Evolutionary conservation across 2,888 invertebrate species (phyloP).

Genomic region (Hemithea aestivaria): DNA sequence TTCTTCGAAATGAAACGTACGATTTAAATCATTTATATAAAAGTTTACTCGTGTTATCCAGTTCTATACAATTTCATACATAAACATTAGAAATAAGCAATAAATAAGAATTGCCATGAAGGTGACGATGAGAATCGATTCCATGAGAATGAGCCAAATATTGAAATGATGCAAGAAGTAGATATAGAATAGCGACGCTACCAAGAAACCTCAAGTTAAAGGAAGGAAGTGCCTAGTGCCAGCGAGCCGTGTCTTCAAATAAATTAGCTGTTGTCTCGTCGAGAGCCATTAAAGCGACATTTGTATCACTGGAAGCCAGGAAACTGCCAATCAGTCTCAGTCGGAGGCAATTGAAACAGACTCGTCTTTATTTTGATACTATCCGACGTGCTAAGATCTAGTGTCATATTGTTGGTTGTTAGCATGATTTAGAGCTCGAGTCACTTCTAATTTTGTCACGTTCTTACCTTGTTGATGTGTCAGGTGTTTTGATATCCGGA

Average conservation of each 20-base stretch:
- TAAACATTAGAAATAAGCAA: too few relatives aligned
- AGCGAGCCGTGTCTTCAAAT: constrained; percentile 45
- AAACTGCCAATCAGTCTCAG: constrained; percentile 61
- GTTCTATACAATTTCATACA: too few relatives aligned
- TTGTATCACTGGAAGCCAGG: constrained; percentile 62
- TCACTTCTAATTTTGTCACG: too few relatives aligned
- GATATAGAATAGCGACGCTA: too few relatives aligned
- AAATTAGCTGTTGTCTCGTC: constrained; percentile 59
- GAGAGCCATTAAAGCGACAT: constrained; percentile 53
- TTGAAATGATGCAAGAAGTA: constrained; percentile 23
- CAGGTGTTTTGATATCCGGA: too few relatives aligned
- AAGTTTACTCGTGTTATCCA: too few relatives aligned
- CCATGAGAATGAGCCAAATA: background rate
- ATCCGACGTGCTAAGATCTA: background rate
- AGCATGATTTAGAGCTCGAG: too few relatives aligned
- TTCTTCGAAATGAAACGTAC: too few relatives aligned
- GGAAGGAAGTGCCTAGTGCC: constrained; percentile 34
- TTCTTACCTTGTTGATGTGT: too few relatives aligned
- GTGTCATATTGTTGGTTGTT: constrained; percentile 1
- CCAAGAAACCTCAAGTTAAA: constrained; percentile 26
- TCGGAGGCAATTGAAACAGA: constrained; percentile 56
- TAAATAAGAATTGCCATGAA: too few relatives aligned
- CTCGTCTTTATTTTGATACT: constrained; percentile 33
- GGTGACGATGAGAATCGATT: too few relatives aligned
- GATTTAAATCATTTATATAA: too few relatives aligned